Conservation (phyloP, 30 jellyfish, hydroid and myxozoan species). For the Phacellophora camtschatica region DNA sequence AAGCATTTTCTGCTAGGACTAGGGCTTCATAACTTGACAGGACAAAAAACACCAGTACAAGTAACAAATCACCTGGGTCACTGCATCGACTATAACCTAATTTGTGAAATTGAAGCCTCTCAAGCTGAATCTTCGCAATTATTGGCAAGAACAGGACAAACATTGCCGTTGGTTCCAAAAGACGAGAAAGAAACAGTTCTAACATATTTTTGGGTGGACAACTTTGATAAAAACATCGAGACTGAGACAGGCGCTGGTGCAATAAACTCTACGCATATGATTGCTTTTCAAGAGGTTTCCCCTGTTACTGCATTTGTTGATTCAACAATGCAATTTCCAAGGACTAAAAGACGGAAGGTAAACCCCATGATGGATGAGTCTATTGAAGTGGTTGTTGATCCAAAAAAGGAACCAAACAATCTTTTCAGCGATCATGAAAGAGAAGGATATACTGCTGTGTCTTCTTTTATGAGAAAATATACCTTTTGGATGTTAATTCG, state of each 20-base stretch:
- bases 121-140: slow-evolving; percentile 17
- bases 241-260: neutral
- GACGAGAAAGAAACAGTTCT: neutral
- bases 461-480: neutral
- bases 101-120: slow-evolving; percentile 47
- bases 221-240: slow-evolving; percentile 14
- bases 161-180: neutral
- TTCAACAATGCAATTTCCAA: neutral
- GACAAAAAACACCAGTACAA: neutral
- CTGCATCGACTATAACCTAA: slow-evolving; percentile 22
- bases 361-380: neutral
- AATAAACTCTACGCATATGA: slow-evolving; percentile 10
- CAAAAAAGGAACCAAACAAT: slow-evolving; percentile 1
- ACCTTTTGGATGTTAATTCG: slow-evolving; percentile 2
- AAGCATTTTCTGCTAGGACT: slow-evolving; percentile 52
- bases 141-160: neutral
- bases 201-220: slow-evolving; percentile 48
- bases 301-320: neutral
- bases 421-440: neutral
- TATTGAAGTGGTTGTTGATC: neutral
- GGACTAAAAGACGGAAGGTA: neutral
- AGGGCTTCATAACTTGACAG: slow-evolving; percentile 59
- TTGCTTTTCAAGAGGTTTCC: neutral
- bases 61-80: slow-evolving; percentile 39
- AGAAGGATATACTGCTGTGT: neutral